Evolutionary conservation across 2,888 invertebrate species (phyloP), one percentile per base, ranked within the genome.

Genomic region (Catotricha subobsoleta): DNA sequence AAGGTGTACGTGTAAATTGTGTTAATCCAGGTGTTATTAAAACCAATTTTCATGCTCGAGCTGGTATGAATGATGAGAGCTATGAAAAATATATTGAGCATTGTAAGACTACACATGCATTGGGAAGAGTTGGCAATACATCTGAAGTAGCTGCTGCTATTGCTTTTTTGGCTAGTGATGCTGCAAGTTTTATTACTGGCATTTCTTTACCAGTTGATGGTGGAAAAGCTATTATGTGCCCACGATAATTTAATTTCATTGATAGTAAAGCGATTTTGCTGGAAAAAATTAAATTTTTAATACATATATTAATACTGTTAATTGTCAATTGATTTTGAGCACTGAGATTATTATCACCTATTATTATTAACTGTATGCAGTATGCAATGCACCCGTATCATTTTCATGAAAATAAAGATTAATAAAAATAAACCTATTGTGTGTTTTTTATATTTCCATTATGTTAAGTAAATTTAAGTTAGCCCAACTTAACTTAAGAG

Each of bases 181-280:
- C 78, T 47, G 78, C 88, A 3, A 83, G 82, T 49, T 94, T 87
- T 55, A 84, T 87, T 3, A 97, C 95, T 7, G 95, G 92, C 3
- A 82, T 73, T 4, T 79, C 77, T 43, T 50, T 98, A 18, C 82
- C 90, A 0, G 83, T 95, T 1, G 97, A 97, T 60, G 97, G 97
- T 19, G 97, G 97, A 1, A 71, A 91, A 37, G 87, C 90, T 60
- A 83, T 82, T 6, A 83, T 91, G 80, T 91, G 92, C 53, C 91
- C 92, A 9, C 74, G 91, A 52, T 88, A 74, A 71, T 16, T 12
- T 9, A 20, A 35, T n/a, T 35, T 35, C 20, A n/a, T 35, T 19
- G 15, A 15, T n/a, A 37, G 13, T 13, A 15, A 37, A 37, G 13
- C 3, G 2, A 8, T 37, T 15, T 33, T 15, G 15, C 33, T 33